phyloP scores from a whole-genome alignment of 1,140 invertebrate genomes.

The Acyrthosiphon pisum region DNA sequence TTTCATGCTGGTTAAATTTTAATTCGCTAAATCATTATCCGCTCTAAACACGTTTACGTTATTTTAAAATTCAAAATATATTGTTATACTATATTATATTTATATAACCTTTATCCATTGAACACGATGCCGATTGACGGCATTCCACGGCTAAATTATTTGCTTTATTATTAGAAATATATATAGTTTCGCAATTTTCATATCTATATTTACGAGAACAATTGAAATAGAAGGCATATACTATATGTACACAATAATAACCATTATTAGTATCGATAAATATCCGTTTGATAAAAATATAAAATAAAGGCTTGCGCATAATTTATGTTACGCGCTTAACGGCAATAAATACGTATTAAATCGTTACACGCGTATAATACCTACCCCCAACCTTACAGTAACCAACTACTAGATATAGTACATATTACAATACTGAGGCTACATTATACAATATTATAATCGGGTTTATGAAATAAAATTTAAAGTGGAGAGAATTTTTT shows the following conservation, averaged over 20 bases:
- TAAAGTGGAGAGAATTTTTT: not conserved
- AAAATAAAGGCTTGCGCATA: not conserved
- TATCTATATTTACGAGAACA: not conserved
- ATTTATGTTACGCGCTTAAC: not conserved
- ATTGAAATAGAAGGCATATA: not conserved
- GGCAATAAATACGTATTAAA: not conserved
- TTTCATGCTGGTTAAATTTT: conserved; percentile 9
- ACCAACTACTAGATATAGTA: not conserved
- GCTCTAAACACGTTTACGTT: not conserved
- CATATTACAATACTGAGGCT: not conserved
- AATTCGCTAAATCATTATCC: not conserved
- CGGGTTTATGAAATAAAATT: not conserved
- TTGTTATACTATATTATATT: not conserved
- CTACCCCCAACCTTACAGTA: not conserved
- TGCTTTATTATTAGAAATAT: not conserved
- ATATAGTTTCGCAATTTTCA: not conserved
- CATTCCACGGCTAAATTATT: not conserved
- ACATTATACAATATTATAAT: not conserved
- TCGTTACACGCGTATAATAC: not conserved
- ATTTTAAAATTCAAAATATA: not conserved
- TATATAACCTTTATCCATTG: not conserved
- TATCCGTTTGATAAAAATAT: not conserved
- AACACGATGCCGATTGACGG: not conserved
- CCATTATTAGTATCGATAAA: not conserved
- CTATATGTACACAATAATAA: not conserved